Evolutionary conservation across 2,888 invertebrate genomes (phyloP).

Genomic region (Glaucopsyche alexis): DNA sequence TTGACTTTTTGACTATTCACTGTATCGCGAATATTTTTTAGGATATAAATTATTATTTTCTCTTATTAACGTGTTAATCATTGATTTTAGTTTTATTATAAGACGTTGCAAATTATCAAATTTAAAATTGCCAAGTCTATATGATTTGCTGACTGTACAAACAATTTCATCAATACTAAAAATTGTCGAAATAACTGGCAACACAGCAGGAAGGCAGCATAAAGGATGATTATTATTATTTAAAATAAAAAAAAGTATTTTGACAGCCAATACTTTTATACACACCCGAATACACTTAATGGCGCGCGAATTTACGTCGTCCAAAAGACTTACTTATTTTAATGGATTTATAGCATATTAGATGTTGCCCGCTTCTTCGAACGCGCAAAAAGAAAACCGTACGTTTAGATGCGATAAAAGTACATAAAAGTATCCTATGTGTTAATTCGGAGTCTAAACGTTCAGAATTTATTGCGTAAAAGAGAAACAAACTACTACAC

Average conservation of each 20-base stretch:
- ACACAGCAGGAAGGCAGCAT: conserved; percentile 28
- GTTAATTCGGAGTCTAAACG: too few relatives aligned
- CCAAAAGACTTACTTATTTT: neutral
- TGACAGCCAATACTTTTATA: conserved; percentile 26
- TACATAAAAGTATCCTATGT: too few relatives aligned
- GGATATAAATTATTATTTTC: too few relatives aligned
- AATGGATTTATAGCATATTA: neutral
- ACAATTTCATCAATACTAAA: conserved; percentile 18
- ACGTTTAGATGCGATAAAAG: too few relatives aligned
- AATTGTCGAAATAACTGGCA: conserved; percentile 24
- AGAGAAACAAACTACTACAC: too few relatives aligned
- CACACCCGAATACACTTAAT: conserved; percentile 2
- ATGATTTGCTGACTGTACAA: conserved; percentile 7
- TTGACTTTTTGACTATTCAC: too few relatives aligned
- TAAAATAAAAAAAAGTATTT: conserved; percentile 1
- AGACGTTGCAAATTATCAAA: neutral
- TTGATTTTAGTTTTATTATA: too few relatives aligned
- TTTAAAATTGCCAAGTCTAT: neutral
- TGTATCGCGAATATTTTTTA: too few relatives aligned
- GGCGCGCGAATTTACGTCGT: neutral
- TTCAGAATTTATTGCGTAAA: too few relatives aligned
- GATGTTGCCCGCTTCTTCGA: too few relatives aligned
- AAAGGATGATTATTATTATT: conserved; percentile 23
- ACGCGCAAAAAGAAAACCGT: too few relatives aligned
- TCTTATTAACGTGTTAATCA: too few relatives aligned